Evolutionary conservation across 2,888 invertebrate genomes (phyloP), one percentile per base, ranked within the genome.

Genomic region (Saturnia japonica): DNA sequence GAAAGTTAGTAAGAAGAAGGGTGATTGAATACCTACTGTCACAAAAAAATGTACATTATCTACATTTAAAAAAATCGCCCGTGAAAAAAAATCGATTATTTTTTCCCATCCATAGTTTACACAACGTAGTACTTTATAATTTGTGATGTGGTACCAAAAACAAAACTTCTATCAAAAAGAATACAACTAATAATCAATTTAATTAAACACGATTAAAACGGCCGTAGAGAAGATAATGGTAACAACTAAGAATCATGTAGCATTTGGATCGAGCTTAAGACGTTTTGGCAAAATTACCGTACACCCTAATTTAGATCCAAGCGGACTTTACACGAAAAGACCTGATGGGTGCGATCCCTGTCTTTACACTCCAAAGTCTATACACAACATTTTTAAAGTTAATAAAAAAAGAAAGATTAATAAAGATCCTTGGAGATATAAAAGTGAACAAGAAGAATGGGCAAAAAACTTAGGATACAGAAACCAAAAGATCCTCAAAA

Each of bases 371-470:
- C 93, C 92, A 6, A 78, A 82, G 73, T 68, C 80, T 1, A 76
- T 87, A 3, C 69, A 84, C 54, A 76, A 80, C 72, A 78, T 88
- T 70, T 91, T 82, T 73, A 83, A 84, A 75, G 77, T 85, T 8
- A 88, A 83, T 47, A 85, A 78, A 72, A 78, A 76, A 54, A 80
- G 75, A 66, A 81, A 75, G 67, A 74, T 70, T 12, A 77, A 80
- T 51, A 88, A 90, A 76, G 90, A 90, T 64, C 88, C 90, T 1
- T 93, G 93, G 93, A 83, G 78, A 72, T 88, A 88, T 73, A 91
- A 92, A 77, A 85, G 74, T 14, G 91, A 91, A 72, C 77, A 92
- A 19, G 93, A 93, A 75, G 90, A 89, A 42, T 93, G 93, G 93
- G 82, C 89, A 1, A 78, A 77, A 74, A 90, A 93, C 75, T 84